These are phyloP conservation scores for Pitangus sulphuratus DNA, from an alignment of 2,797 vertebrate species.

Conservation along the genomic window DNA sequence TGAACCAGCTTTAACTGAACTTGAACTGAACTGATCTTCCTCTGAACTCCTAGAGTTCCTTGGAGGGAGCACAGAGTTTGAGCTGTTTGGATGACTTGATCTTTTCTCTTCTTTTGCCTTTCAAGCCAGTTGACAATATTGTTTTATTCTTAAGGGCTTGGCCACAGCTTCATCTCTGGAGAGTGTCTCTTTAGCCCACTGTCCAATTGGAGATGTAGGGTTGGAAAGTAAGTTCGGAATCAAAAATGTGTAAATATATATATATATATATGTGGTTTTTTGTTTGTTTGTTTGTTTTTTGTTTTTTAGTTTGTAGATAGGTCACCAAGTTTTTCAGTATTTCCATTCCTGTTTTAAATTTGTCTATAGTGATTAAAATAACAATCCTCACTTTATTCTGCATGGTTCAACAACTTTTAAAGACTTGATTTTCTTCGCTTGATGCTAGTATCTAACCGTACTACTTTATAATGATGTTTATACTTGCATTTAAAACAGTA, in stretches of 20 bases:
- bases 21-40: not conserved
- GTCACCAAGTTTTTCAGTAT: not conserved
- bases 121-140: not conserved
- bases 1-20: not conserved
- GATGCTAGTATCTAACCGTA: not conserved
- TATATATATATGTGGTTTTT: no score
- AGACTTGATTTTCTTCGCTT: not conserved
- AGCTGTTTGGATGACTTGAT: not conserved
- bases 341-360: not conserved
- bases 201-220: conserved; percentile 90
- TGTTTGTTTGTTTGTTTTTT: no score
- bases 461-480: not conserved
- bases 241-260: not conserved
- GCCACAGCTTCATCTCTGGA: conserved; percentile 84
- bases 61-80: not conserved
- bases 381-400: not conserved
- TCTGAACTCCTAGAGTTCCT: not conserved
- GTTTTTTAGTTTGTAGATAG: not conserved
- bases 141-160: conserved; percentile 83
- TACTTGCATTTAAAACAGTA: not conserved
- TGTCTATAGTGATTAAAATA: not conserved
- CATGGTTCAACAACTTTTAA: not conserved
- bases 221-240: conserved; percentile 85
- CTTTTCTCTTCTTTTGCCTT: not conserved
- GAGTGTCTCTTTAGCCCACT: conserved; percentile 88